Conservation (phyloP, 2,113 vertebrate species). For the Nibea albiflora region DNA sequence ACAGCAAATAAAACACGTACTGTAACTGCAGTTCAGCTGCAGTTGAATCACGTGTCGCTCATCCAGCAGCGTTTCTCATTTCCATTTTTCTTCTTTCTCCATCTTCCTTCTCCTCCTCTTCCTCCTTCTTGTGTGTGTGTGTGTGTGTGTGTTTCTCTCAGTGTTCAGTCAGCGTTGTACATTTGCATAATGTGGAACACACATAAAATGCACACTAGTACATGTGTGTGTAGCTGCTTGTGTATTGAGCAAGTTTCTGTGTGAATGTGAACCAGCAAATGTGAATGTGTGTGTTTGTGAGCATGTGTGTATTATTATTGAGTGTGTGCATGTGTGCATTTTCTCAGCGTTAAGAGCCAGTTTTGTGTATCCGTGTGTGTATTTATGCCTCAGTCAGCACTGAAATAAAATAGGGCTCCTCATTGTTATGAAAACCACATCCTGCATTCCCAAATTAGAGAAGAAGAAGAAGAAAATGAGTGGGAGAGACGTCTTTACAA, state of each 20-base stretch:
- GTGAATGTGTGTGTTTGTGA: neutral
- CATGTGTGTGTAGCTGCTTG: neutral
- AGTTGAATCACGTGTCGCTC: slow-evolving; percentile 4
- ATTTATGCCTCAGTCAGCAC: slow-evolving; percentile 11
- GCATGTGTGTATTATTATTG: neutral
- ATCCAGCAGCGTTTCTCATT: neutral
- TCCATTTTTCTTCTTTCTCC: neutral
- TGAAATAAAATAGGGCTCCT: slow-evolving; percentile 34
- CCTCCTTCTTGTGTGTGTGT: neutral
- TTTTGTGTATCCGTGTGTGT: slow-evolving; percentile 2
- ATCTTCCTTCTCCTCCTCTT: neutral
- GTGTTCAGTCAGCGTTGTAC: slow-evolving; percentile 9
- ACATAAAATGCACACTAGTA: neutral
- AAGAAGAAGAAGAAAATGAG: slow-evolving; percentile 33
- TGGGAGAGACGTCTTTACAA: slow-evolving; percentile 18
- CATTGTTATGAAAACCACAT: slow-evolving; percentile 54
- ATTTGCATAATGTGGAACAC: slow-evolving; percentile 46
- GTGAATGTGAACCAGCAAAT: neutral
- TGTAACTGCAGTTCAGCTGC: slow-evolving; percentile 6
- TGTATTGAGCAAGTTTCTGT: neutral
- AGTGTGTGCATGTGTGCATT: neutral
- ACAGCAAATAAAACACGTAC: no score
- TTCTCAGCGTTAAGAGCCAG: neutral
- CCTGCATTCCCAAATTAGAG: slow-evolving; percentile 48
- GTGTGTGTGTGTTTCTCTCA: slow-evolving; percentile 6